A percentile compares a stretch with the other conserved stretches of the same genome.
Conservation (phyloP, 1,140 invertebrate species). For the Metaphire vulgaris region DNA sequence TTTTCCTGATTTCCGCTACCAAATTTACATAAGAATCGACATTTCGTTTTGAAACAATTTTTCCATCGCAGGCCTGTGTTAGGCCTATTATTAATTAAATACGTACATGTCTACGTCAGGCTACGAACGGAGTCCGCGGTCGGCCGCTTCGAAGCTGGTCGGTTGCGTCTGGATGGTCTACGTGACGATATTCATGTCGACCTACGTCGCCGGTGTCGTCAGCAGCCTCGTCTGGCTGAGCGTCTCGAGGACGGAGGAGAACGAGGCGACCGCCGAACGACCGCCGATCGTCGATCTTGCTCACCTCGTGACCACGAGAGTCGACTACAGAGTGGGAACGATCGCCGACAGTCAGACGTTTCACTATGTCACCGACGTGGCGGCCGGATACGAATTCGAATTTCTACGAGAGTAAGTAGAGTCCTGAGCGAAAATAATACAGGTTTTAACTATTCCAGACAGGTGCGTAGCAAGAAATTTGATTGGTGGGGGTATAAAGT, state of each 20-base stretch:
- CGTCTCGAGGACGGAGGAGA: neutral
- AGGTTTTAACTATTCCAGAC: too few relatives aligned
- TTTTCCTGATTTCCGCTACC: too few relatives aligned
- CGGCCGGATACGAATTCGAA: neutral
- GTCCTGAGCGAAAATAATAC: too few relatives aligned
- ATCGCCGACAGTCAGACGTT: neutral
- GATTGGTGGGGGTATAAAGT: too few relatives aligned
- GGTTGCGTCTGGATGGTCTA: neutral
- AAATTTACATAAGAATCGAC: too few relatives aligned
- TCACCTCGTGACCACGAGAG: neutral
- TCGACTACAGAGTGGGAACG: neutral
- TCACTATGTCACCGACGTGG: neutral
- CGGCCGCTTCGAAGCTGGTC: neutral
- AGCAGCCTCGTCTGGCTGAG: neutral
- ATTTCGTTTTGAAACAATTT: too few relatives aligned
- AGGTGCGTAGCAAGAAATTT: too few relatives aligned
- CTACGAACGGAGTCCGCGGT: slow-evolving; percentile 1
- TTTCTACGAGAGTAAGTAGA: neutral
- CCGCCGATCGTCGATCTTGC: neutral
- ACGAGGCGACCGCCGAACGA: neutral
- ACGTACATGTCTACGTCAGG: too few relatives aligned
- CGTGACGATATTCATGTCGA: neutral
- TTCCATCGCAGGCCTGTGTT: too few relatives aligned
- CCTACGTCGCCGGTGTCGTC: neutral
- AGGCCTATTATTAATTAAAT: too few relatives aligned